Conservation (phyloP, 2,888 invertebrate genomes). For the Caradrina kadenii region DNA sequence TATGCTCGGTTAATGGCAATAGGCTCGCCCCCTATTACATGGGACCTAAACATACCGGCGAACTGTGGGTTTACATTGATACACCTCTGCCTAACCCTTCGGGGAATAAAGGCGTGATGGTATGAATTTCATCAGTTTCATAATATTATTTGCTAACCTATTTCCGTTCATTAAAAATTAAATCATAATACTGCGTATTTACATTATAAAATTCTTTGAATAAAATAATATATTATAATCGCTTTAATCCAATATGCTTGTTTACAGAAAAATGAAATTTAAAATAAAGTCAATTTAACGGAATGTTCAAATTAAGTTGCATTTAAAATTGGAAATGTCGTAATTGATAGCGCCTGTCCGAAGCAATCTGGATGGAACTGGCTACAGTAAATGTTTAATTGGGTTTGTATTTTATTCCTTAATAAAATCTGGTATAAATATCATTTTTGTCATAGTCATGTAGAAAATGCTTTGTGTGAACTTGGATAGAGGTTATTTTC, state of each 20-base stretch:
- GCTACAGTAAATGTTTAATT: slow-evolving; percentile 12
- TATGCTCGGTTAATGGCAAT: too few species aligned
- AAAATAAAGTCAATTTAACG: slow-evolving; percentile 31
- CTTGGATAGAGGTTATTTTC: neutral
- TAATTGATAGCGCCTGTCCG: slow-evolving; percentile 18
- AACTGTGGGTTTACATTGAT: too few species aligned
- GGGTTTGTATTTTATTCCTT: slow-evolving; percentile 16
- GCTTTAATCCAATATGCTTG: slow-evolving; percentile 8
- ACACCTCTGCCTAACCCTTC: too few species aligned
- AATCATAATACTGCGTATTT: neutral
- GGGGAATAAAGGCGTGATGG: too few species aligned
- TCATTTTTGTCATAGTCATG: neutral
- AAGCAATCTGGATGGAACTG: slow-evolving; percentile 1
- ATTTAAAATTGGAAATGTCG: slow-evolving; percentile 37
- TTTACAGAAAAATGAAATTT: slow-evolving; percentile 4
- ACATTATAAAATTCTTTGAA: neutral
- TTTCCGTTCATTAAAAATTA: neutral
- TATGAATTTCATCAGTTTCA: neutral
- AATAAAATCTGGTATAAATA: neutral
- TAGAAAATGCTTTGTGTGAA: too few species aligned
- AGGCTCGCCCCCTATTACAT: too few species aligned
- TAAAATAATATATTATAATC: slow-evolving; percentile 17
- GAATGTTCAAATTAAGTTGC: slow-evolving; percentile 20
- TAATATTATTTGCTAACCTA: neutral
- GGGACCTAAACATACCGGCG: too few species aligned